phyloP scores from a whole-genome alignment of 2,113 vertebrate genomes.

The Chloroceryle aenea region DNA sequence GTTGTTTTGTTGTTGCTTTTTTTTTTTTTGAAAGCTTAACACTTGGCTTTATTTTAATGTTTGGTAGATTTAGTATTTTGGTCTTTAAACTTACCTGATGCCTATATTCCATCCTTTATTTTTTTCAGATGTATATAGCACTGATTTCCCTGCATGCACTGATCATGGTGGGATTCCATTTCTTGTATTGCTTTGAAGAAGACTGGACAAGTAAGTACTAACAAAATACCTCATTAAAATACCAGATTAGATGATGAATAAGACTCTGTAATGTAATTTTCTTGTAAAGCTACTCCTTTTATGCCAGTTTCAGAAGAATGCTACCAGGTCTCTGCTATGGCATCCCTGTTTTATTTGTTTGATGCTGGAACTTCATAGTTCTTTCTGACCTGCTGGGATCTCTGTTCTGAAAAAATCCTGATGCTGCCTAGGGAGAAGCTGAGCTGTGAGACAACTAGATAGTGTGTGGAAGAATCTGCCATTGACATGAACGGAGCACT shows the following conservation, averaged over 20 bases:
- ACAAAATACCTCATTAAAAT: not conserved
- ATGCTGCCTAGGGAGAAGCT: not conserved
- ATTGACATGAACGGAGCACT: not conserved
- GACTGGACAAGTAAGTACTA: constrained; percentile 94
- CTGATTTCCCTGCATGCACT: constrained; percentile 95
- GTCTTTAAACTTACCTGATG: not conserved
- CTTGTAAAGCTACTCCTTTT: not conserved
- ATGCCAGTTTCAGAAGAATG: not conserved
- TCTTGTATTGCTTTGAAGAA: constrained; percentile 94
- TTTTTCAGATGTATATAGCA: constrained; percentile 96
- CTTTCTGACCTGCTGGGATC: not conserved
- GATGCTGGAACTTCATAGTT: not conserved
- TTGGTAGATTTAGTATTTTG: not conserved
- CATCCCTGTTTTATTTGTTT: not conserved
- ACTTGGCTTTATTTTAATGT: not conserved
- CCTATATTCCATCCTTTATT: constrained; percentile 3
- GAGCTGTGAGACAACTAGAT: not conserved
- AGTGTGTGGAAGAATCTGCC: not conserved
- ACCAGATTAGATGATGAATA: not conserved
- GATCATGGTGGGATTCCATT: constrained; percentile 94
- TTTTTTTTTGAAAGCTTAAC: not conserved
- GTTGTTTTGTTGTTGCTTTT: no score
- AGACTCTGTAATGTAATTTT: not conserved
- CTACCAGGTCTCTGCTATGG: not conserved
- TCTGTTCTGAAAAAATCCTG: not conserved